Conservation (phyloP, 2,113 vertebrate species). For the Apus apus region DNA sequence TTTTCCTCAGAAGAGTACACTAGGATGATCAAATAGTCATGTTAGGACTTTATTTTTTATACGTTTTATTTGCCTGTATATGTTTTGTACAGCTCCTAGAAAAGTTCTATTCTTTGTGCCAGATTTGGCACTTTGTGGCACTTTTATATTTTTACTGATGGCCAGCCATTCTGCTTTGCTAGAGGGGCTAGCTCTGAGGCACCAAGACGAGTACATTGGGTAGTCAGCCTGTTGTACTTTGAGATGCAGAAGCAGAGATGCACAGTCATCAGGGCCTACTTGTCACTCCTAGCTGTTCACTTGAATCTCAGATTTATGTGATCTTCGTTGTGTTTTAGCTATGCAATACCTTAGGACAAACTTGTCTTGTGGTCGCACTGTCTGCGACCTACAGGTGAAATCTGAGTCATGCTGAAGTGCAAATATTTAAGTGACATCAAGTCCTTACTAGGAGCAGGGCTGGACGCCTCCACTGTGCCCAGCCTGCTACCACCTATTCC, state of each 20-base stretch:
- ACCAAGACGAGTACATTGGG: too few species aligned
- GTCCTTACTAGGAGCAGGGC: rapidly evolving
- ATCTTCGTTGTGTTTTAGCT: not conserved
- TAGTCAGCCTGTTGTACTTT: not conserved
- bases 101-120: not conserved
- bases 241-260: not conserved
- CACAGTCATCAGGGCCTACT: not conserved
- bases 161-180: not conserved
- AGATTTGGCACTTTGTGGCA: not conserved
- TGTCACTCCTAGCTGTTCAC: not conserved
- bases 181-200: not conserved
- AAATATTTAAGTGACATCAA: rapidly evolving
- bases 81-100: not conserved
- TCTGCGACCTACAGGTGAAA: not conserved
- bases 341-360: not conserved
- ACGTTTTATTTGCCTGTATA: not conserved
- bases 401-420: not conserved
- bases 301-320: not conserved
- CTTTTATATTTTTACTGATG: not conserved
- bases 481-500: rapidly evolving
- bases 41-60: not conserved
- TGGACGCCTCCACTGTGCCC: not conserved
- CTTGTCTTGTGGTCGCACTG: not conserved
- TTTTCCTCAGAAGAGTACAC: not conserved
- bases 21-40: not conserved